These are phyloP conservation scores for Scolopax rusticola DNA, from an alignment of 2,797 vertebrate species.

Conservation along the genomic window DNA sequence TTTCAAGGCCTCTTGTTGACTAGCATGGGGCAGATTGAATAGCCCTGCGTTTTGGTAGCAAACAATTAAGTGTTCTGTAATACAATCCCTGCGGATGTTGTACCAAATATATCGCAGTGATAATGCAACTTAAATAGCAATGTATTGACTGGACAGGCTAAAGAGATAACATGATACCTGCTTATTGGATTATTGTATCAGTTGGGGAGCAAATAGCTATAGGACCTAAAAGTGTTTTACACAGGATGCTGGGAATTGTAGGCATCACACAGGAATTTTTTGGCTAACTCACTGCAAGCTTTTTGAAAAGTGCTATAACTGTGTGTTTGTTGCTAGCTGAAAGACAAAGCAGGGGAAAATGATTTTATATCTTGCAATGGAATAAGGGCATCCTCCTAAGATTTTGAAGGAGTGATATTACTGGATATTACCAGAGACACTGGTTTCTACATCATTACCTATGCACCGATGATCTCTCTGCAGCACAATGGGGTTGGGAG, in stretches of 20 bases:
- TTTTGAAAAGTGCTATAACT: neutral
- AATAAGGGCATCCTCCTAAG: neutral
- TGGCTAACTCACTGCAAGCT: fast-evolving
- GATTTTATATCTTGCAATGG: neutral
- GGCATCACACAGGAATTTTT: neutral
- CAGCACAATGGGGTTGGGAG: neutral
- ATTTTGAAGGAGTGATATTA: neutral
- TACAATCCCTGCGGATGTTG: neutral
- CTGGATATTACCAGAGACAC: neutral
- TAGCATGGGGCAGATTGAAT: neutral
- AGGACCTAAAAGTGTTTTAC: neutral
- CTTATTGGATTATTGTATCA: neutral
- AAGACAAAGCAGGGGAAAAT: neutral
- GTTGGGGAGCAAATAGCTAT: neutral
- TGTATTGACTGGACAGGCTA: constrained; percentile 11
- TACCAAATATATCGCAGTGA: constrained; percentile 17
- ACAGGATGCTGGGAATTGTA: neutral
- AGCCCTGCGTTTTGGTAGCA: neutral
- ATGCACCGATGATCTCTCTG: neutral
- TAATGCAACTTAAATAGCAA: constrained; percentile 45
- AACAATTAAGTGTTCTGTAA: constrained; percentile 48
- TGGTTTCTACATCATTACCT: neutral
- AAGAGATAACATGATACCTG: constrained; percentile 29
- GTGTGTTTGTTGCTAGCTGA: neutral
- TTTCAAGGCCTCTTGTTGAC: neutral